Conservation (phyloP, 2,888 invertebrate species). For the Stramonita haemastoma region DNA sequence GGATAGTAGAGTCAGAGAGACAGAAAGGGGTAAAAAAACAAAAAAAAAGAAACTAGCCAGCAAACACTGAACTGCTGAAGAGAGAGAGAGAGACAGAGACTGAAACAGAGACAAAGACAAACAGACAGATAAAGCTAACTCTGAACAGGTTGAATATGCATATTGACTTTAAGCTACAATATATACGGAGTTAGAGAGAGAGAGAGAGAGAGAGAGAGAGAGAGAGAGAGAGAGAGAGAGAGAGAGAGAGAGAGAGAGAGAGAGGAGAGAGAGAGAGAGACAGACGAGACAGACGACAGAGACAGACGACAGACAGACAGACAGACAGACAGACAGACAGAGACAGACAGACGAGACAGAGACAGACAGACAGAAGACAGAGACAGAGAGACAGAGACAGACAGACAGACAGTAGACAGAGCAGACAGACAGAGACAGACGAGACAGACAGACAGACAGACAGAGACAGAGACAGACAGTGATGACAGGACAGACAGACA, state of each 20-base stretch:
- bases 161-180: too few relatives aligned
- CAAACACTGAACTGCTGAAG: not conserved
- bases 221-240: constrained; percentile 34
- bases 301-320: constrained; percentile 31
- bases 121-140: not conserved
- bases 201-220: constrained; percentile 25
- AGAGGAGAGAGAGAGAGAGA: constrained; percentile 3
- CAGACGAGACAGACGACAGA: not conserved
- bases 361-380: not conserved
- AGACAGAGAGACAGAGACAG: not conserved
- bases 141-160: too few relatives aligned
- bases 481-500: too few relatives aligned
- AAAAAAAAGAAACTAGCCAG: too few relatives aligned
- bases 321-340: constrained; percentile 30
- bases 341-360: not conserved
- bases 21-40: not conserved
- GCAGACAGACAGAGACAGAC: not conserved
- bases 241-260: not conserved
- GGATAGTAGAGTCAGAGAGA: not conserved
- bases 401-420: not conserved
- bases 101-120: constrained; percentile 1
- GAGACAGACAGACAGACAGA: not conserved
- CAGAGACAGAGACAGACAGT: not conserved
- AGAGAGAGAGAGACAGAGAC: constrained; percentile 18
- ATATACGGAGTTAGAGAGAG: not conserved